Evolutionary conservation across 1,140 invertebrate genomes (phyloP).

Genomic region (Scaptodrosophila lebanonensis): DNA sequence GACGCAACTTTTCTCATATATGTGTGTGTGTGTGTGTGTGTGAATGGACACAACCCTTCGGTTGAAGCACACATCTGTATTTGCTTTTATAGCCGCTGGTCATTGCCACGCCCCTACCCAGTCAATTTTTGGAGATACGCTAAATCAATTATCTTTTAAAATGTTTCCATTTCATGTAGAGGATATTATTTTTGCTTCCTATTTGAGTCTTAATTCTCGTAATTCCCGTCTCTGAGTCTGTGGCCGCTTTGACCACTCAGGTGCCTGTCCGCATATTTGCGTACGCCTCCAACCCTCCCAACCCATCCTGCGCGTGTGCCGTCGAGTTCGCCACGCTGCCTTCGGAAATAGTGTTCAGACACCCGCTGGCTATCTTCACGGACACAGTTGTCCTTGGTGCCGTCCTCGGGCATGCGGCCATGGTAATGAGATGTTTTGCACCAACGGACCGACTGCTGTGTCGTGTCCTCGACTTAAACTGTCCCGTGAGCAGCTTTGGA

Average conservation of each 20-base stretch:
- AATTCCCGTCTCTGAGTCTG: conserved; percentile 7
- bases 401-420: conserved; percentile 32
- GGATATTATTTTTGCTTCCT: conserved; percentile 70
- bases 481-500: too few relatives aligned
- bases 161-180: too few relatives aligned
- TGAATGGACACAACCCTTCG: neutral
- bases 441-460: conserved; percentile 51
- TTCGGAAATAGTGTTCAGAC: too few relatives aligned
- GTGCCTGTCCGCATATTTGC: too few relatives aligned
- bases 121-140: conserved; percentile 60
- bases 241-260: neutral
- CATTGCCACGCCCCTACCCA: conserved; percentile 60
- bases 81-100: conserved; percentile 63
- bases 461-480: conserved; percentile 54
- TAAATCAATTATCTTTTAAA: conserved; percentile 73
- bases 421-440: conserved; percentile 40
- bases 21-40: conserved; percentile 1
- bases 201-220: too few relatives aligned
- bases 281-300: too few relatives aligned
- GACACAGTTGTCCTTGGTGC: too few relatives aligned
- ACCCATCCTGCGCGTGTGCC: too few relatives aligned
- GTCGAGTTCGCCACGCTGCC: too few relatives aligned
- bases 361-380: conserved; percentile 31
- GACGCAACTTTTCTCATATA: conserved; percentile 10
- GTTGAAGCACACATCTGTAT: conserved; percentile 8